Base-by-base conservation (phyloP, 2,888 invertebrate species). In the Epinotia brunnichana region DNA sequence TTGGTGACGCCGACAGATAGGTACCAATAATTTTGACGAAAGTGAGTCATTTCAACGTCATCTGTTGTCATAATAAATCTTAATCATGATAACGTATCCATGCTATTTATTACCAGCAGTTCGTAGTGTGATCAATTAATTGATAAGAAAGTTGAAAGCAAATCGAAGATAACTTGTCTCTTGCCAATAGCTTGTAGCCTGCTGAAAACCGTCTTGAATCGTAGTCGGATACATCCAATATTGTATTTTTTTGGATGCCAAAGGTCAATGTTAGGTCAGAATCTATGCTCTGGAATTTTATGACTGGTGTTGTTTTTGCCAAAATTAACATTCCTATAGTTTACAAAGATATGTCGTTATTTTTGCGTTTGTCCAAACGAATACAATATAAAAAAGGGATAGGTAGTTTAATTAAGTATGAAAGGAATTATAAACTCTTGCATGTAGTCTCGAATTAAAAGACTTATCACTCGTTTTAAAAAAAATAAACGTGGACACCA, bases 271-370 rank as follows among this genome's bases (percentile, higher is more conserved):
- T 21, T 19, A 17, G 11, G 24, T 15, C 19, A 35, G 2, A 21
- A 2, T 21, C 4, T 41, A 41, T 61, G 24, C 15, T 60, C 29
- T 51, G 35, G 39, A 15, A 54, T 24, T 53, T 64, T 0, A 64
- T 53, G 63, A 63, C 51, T 63, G 35, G 9, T 35, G 35, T 35
- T 10, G 48, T 29, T 41, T 66, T 41, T 39, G 41, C 35, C 39
- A 21, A 64, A 53, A 19, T 19, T 21, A 66, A 66, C 66, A 66
- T 66, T 66, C 66, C 66, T 66, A 19, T 66, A 56, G 35, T 21
- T 54, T 41, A 21, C 5, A 21, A 10, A 17, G 19, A 15, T n/a
- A 13, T 48, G 15, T n/a, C 10, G 3, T 41, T 56, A 39, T 64
- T 56, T 39, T n/a, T 9, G 11, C 56, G 41, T 21, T 21, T 15